phyloP scores from a whole-genome alignment of 2,797 vertebrate genomes.

The Squalus acanthias region DNA sequence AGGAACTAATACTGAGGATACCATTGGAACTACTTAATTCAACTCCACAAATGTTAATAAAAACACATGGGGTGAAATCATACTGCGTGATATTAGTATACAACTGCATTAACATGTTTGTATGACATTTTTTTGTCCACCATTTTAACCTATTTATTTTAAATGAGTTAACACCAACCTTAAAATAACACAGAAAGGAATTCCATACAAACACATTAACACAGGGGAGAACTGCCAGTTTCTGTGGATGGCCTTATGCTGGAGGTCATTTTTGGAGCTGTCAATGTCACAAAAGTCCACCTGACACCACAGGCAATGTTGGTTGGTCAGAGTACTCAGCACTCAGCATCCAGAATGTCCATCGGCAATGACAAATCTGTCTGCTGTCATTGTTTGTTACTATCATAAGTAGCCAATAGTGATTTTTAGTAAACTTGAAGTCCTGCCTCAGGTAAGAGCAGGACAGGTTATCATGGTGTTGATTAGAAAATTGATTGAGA shows the following conservation, averaged over 20 bases:
- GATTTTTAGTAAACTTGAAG: neutral
- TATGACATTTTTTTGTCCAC: neutral
- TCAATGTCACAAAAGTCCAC: neutral
- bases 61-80: neutral
- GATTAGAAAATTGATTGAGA: neutral
- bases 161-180: neutral
- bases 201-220: neutral
- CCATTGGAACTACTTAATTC: neutral
- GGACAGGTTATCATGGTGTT: neutral
- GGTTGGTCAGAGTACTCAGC: neutral
- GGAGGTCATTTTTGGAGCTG: neutral
- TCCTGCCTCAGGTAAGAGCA: neutral
- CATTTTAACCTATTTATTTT: neutral
- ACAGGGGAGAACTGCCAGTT: neutral
- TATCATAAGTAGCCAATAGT: neutral
- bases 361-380: neutral
- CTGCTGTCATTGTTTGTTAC: neutral
- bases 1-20: neutral
- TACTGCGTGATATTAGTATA: neutral
- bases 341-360: neutral
- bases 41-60: neutral
- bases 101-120: neutral
- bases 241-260: neutral
- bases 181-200: neutral
- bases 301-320: neutral